Conservation (phyloP, 2,888 invertebrate genomes). For the Automeris io region DNA sequence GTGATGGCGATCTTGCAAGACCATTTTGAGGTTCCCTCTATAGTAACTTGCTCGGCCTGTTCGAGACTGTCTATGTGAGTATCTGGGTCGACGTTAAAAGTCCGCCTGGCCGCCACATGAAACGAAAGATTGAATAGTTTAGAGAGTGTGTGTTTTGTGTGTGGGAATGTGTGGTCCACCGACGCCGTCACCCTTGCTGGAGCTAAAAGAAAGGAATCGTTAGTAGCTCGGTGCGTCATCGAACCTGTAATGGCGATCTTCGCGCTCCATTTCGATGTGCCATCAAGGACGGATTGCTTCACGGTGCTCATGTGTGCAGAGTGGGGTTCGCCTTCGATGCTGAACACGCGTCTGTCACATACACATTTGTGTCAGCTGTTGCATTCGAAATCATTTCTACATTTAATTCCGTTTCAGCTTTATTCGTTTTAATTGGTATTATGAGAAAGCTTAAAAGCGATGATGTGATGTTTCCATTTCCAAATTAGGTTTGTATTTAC, state of each 20-base stretch:
- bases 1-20: conserved; percentile 99
- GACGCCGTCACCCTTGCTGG: conserved; percentile 21
- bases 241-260: conserved; percentile 99
- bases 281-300: conserved; percentile 99
- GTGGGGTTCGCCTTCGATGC: conserved; percentile 96
- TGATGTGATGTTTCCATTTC: too few species aligned
- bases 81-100: conserved; percentile 97
- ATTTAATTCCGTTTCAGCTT: neutral
- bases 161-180: conserved; percentile 20
- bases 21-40: conserved; percentile 99
- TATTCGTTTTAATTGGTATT: neutral
- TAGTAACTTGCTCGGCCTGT: conserved; percentile 97
- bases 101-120: conserved; percentile 86
- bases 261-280: conserved; percentile 99
- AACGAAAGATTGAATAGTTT: conserved; percentile 69
- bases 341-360: conserved; percentile 93
- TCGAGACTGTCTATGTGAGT: conserved; percentile 98
- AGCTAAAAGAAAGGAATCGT: conserved; percentile 20
- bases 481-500: too few species aligned
- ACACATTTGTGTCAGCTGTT: conserved; percentile 50
- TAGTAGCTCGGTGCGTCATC: conserved; percentile 67
- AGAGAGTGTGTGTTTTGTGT: conserved; percentile 55
- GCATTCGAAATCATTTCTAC: conserved; percentile 9
- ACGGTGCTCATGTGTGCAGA: conserved; percentile 98
- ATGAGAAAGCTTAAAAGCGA: conserved; percentile 2